Conservation (phyloP, 2,113 vertebrate genomes). For the Plecotus auritus region DNA sequence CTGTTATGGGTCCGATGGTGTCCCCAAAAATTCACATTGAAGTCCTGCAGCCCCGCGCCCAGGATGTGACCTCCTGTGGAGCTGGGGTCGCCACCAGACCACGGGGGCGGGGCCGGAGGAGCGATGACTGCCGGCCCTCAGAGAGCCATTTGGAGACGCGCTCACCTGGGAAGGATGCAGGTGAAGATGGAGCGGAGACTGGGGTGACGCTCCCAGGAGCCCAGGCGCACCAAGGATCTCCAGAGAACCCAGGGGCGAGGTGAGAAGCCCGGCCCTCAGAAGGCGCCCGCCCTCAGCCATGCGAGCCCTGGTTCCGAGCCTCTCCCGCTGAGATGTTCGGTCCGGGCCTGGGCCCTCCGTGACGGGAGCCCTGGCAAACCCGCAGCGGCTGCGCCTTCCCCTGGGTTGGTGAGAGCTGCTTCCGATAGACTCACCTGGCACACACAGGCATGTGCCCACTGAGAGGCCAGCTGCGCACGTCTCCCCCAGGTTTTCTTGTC, state of each 20-base stretch:
- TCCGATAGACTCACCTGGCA: neutral
- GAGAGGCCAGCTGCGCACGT: neutral
- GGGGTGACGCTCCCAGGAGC: neutral
- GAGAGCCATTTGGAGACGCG: neutral
- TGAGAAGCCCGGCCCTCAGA: rapidly evolving
- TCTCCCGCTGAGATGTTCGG: too few relatives aligned
- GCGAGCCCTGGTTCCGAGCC: too few relatives aligned
- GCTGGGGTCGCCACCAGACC: neutral
- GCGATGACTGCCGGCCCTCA: neutral
- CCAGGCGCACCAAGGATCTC: rapidly evolving
- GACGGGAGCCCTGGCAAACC: too few relatives aligned
- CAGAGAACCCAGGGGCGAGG: neutral
- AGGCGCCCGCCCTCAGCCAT: neutral
- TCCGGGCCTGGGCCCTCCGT: too few relatives aligned
- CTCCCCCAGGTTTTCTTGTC: neutral
- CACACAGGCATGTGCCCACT: neutral
- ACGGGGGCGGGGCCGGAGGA: neutral
- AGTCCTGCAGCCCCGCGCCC: neutral
- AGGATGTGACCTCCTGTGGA: neutral
- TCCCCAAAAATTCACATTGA: too few relatives aligned
- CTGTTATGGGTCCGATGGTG: rapidly evolving
- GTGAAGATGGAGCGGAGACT: neutral
- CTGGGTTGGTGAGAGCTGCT: too few relatives aligned
- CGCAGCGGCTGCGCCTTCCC: too few relatives aligned
- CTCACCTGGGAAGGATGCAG: rapidly evolving